phyloP scores from a whole-genome alignment of 1,140 invertebrate genomes.

The Dendrolimus punctatus region DNA sequence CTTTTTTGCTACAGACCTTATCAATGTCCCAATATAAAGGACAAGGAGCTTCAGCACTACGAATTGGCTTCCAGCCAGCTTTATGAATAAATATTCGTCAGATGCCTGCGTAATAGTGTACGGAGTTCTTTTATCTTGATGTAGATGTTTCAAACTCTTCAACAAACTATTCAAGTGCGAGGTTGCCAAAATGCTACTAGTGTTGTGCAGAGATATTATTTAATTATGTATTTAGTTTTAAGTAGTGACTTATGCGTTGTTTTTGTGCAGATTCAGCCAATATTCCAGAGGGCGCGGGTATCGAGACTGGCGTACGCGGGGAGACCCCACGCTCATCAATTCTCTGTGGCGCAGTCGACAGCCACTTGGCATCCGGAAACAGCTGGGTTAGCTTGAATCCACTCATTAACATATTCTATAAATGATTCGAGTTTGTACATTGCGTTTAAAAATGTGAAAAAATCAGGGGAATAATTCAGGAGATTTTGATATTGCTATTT shows the following conservation, averaged over 20 bases:
- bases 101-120: conserved; percentile 35
- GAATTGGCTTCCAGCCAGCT: conserved; percentile 50
- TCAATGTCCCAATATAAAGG: conserved; percentile 45
- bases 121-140: conserved; percentile 21
- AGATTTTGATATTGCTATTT: too few relatives aligned
- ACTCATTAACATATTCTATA: conserved; percentile 5
- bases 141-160: too few relatives aligned
- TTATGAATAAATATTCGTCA: conserved; percentile 34
- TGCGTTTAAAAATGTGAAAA: too few relatives aligned
- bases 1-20: conserved; percentile 58
- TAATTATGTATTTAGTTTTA: too few relatives aligned
- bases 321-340: conserved; percentile 79
- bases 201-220: too few relatives aligned
- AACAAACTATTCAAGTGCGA: too few relatives aligned
- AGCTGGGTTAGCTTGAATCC: conserved; percentile 69
- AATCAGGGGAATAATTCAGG: too few relatives aligned
- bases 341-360: conserved; percentile 79
- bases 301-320: conserved; percentile 77
- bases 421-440: background rate
- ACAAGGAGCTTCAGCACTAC: conserved; percentile 43
- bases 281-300: conserved; percentile 75
- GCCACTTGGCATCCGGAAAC: conserved; percentile 77
- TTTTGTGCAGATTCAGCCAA: conserved; percentile 70
- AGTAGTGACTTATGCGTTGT: conserved; percentile 8
- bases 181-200: too few relatives aligned